Conservation (phyloP, 1,140 invertebrate species). For the Zaprionus taronus region DNA sequence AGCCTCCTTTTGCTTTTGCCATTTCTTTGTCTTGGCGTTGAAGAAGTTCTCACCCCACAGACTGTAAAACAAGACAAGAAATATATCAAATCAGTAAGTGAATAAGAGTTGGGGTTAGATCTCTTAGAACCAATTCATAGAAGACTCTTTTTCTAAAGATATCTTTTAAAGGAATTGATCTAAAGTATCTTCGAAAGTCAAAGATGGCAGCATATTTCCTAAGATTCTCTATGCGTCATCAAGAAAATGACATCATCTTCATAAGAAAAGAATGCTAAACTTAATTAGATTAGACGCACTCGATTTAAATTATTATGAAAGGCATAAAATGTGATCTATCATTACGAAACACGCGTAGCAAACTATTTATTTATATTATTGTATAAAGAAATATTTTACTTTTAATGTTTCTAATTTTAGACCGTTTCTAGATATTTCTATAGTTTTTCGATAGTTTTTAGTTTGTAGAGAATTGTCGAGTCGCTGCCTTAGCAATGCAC, state of each 20-base stretch:
- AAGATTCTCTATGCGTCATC: neutral
- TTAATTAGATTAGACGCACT: neutral
- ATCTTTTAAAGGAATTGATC: neutral
- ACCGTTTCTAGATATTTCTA: neutral
- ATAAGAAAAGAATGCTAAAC: neutral
- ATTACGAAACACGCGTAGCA: neutral
- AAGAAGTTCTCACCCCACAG: conserved; percentile 99
- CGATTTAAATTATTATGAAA: neutral
- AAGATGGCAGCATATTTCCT: neutral
- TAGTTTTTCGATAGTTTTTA: neutral
- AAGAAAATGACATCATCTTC: neutral
- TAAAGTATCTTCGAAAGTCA: too few relatives aligned
- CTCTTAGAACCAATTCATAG: neutral
- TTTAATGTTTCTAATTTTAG: neutral
- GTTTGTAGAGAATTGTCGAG: conserved; percentile 34
- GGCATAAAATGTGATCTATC: neutral
- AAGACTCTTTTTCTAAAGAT: neutral
- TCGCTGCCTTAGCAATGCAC: conserved; percentile 84
- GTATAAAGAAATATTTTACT: neutral
- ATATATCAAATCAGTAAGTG: neutral
- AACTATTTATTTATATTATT: neutral
- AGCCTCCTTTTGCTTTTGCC: conserved; percentile 95
- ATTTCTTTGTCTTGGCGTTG: conserved; percentile 98
- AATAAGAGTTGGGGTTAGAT: neutral
- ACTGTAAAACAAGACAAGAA: conserved; percentile 39